phyloP scores from a whole-genome alignment of 2,888 invertebrate species.

The Drosophila multiciliata region DNA sequence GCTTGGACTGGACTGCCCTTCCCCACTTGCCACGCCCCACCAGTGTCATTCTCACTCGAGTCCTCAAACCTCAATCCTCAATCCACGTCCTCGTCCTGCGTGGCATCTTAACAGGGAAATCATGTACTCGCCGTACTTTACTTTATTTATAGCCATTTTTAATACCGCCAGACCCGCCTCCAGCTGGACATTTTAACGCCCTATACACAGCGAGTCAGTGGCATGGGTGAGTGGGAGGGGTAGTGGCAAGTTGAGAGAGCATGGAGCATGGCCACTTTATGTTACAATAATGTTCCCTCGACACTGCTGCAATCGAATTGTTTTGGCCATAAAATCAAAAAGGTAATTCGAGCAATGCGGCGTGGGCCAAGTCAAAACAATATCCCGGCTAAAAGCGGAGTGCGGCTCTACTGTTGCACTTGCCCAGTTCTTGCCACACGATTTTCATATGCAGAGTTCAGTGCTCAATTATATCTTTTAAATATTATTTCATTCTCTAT shows the following conservation, averaged over 20 bases:
- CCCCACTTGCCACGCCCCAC: slow-evolving; percentile 34
- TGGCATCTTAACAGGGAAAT: slow-evolving; percentile 83
- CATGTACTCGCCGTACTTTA: slow-evolving; percentile 83
- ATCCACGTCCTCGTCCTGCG: slow-evolving; percentile 42
- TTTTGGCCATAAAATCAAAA: slow-evolving; percentile 82
- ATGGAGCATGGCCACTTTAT: slow-evolving; percentile 71
- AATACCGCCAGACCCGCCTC: slow-evolving; percentile 71
- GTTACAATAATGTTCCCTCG: slow-evolving; percentile 82
- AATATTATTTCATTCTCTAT: background rate
- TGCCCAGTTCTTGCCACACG: background rate
- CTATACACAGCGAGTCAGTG: slow-evolving; percentile 30
- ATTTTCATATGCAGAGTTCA: slow-evolving; percentile 9
- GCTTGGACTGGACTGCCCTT: slow-evolving; percentile 74
- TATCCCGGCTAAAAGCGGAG: slow-evolving; percentile 10
- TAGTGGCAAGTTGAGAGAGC: background rate
- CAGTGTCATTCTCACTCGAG: slow-evolving; percentile 46
- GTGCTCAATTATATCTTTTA: background rate
- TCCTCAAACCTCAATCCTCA: slow-evolving; percentile 4
- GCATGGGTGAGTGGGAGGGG: slow-evolving; percentile 10
- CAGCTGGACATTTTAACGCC: slow-evolving; percentile 76
- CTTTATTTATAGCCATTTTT: slow-evolving; percentile 84
- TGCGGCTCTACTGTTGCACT: background rate
- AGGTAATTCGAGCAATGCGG: slow-evolving; percentile 68
- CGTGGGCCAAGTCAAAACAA: slow-evolving; percentile 14
- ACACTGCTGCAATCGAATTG: slow-evolving; percentile 78